Evolutionary conservation across 1,140 invertebrate genomes (phyloP), one percentile per base, ranked within the genome.

Genomic region (Aphidius gifuensis): DNA sequence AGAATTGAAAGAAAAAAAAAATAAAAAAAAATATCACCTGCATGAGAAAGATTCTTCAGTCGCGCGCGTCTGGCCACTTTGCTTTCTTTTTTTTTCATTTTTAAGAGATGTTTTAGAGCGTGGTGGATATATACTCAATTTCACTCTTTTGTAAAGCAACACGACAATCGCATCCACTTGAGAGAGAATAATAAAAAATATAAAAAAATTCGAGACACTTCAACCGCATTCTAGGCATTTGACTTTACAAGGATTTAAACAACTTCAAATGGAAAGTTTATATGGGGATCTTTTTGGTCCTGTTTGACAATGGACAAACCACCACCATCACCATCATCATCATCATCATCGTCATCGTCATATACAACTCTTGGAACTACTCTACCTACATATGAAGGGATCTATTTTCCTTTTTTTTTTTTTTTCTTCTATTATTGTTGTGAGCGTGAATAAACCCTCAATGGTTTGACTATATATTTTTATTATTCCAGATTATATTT

Each of bases 191-290:
- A 65, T 32, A 32, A 32, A 32, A 32, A 32, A 32, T 3, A 32
- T 3, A 32, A 32, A 32, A 32, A 32, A 32, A 32, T 32, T 32
- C 23, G 23, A 69, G 75, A 78, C 74, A 77, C 74, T 70, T 51
- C 58, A 59, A 67, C 55, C 73, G 66, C 66, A 64, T 72, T 66
- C 60, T 43, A 59, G 21, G 32, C 32, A 46, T 63, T 64, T 56
- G 66, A 69, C 64, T 70, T 70, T 75, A 80, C 74, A 77, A 79
- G 73, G 75, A 80, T 79, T 81, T 79, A 80, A 81, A 76, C 73
- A 72, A 77, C 76, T 77, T 73, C 62, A 64, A 74, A 75, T 76
- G 64, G 72, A 54, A 61, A 65, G 46, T 54, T 45, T 58, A 56
- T 60, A 54, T 57, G 40, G 6, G 21, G 32, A 49, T 9, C 9